Evolutionary conservation across 2,113 vertebrate species (phyloP), one percentile per base, ranked within the genome.

Genomic region (Danionella cerebrum): DNA sequence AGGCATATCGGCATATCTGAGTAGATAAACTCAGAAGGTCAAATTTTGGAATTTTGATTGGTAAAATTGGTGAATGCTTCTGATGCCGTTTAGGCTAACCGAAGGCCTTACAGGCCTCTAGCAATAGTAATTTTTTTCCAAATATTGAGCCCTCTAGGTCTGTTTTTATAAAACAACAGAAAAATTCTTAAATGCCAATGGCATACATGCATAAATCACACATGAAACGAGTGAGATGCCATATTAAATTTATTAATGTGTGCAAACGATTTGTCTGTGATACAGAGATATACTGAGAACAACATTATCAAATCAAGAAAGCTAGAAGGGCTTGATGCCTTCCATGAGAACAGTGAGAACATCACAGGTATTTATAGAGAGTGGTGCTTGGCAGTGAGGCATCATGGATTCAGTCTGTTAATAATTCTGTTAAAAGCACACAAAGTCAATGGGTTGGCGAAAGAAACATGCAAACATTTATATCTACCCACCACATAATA

Each of bases 321-420:
- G 48, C 72, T 21, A 69, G 50, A 72, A 65, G 67, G 42, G 48
- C 53, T 51, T 22, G 71, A 36, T 41, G 41, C 36, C 60, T 57
- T 59, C 52, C 55, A 29, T 66, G 8, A 51, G 82, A 78, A 72
- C 71, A 79, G 80, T 72, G 73, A 36, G 36, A 66, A 60, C 12
- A 22, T 53, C 35, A 65, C 53, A 65, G 59, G 44, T 21, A 53
- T 48, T 53, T 19, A 65, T 53, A 36, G 31, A 47, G 62, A 44
- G 35, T 11, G 50, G 51, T 67, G 67, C n/a, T 50, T 29, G 31
- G 47, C 45, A 38, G 24, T 41, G 33, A 54, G 47, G 16, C 55
- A 35, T 50, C 41, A 38, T 51, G 39, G 13, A 68, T n/a, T 42
- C 55, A 55, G 25, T 55, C 53, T 59, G 60, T 45, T 64, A 70